Evolutionary conservation across 1,140 invertebrate species (phyloP), one percentile per base, ranked within the genome.

Genomic region (Helicorthomorpha holstii): DNA sequence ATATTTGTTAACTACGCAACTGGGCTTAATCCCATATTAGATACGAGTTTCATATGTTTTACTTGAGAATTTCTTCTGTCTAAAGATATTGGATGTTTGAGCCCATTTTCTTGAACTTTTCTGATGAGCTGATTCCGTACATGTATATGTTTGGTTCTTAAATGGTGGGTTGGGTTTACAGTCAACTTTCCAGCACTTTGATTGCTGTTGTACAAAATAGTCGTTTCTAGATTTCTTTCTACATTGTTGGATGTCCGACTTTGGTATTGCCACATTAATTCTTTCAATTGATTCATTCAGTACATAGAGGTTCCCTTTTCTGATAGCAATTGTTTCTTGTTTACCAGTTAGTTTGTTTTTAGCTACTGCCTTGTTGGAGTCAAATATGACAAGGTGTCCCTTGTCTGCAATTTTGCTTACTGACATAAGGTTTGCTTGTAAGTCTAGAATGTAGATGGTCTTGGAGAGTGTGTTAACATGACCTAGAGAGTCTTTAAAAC

Each of bases 251-350:
- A 64, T 65, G 69, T 44, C 61, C 56, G 2, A 59, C 59, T 54
- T 69, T 66, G 51, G 54, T 56, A 16, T 58, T 53, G 22, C 62
- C 64, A 47, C 58, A 58, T 53, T 59, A 62, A n/a, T 69, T 53
- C n/a, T 64, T 61, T 4, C 70, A 56, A 59, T 69, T 70, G 54
- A 72, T 67, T 2, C 68, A 56, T 54, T 72, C 69, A 4, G 67
- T 66, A 1, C 66, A 71, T 0, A 70, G 23, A 22, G 64, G 57
- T 23, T 66, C 64, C 53, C 51, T 53, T 19, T 24, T 38, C 56
- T 71, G 68, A 56, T 64, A 69, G 47, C 64, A 65, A 26, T 59
- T 64, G 25, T 51, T 52, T 68, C 64, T 19, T 19, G 38, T 41
- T 41, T 41, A 41, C 38, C 38, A 12, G 38, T 19, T 12, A 19